Percentiles rank a stretch among this genome's conserved stretches.
Conservation (phyloP, 1,140 invertebrate species). For the Physella acuta region DNA sequence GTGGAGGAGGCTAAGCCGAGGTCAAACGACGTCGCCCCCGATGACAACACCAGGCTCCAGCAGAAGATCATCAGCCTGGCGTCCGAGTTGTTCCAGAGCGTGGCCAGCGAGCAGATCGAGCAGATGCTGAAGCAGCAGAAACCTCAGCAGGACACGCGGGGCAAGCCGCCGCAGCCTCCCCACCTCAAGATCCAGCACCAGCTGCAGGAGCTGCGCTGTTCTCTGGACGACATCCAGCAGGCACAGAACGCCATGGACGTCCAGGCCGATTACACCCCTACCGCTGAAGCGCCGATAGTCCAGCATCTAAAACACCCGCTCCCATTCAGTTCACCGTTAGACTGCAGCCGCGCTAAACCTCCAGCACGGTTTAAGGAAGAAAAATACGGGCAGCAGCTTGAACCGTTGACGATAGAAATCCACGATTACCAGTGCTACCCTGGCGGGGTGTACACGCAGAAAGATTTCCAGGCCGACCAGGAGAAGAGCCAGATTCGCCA, state of each 20-base stretch:
- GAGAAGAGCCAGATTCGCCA: background rate
- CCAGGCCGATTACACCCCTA: background rate
- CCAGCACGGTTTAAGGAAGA: background rate
- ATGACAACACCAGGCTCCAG: background rate
- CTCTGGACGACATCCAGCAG: background rate
- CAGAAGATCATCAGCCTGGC: background rate
- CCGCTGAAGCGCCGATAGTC: background rate
- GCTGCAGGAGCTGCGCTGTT: background rate
- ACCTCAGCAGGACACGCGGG: background rate
- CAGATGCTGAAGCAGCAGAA: background rate
- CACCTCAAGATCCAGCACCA: background rate
- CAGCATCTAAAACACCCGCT: background rate
- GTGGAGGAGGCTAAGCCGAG: background rate
- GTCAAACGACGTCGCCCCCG: background rate
- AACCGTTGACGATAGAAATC: background rate
- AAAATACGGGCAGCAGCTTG: background rate
- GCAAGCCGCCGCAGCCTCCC: background rate
- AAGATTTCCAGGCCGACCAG: background rate
- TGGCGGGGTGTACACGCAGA: background rate
- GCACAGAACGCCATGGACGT: background rate
- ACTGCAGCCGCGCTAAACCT: background rate
- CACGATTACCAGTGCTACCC: background rate
- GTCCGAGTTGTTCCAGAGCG: background rate
- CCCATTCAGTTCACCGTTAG: background rate
- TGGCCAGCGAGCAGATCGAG: background rate